Base-by-base conservation (phyloP, 2,797 vertebrate species). In the Enteromius argenteus region DNA sequence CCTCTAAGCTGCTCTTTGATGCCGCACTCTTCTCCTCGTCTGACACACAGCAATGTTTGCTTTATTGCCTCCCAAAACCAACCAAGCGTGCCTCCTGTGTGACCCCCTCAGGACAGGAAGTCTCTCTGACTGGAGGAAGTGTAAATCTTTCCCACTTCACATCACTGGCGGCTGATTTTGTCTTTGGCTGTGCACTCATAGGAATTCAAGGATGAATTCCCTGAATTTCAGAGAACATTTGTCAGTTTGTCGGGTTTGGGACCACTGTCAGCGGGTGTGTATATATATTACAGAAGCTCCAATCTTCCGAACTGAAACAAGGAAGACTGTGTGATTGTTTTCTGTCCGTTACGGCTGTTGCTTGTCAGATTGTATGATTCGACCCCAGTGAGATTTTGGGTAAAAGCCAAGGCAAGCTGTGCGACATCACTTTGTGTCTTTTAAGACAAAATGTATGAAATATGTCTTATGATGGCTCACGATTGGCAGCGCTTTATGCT, bases 71-170 rank as follows among this genome's bases (percentile, higher is more conserved):
- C 74, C 75, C 21, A 60, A 71, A 84, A 69, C 23, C 82, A 84
- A 30, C 74, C 66, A 56, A 84, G 74, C 74, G 51, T 84, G 14
- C 80, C 32, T 58, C 82, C 23, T 60, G 42, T 84, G 64, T 77
- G 74, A 78, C 82, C 74, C 80, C 82, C 82, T 76, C 51, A 84
- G 82, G 82, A 67, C 37, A 60, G 82, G 74, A 84, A 84, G 82
- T 78, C 64, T 69, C 66, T 78, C 37, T 69, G 49, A 77, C 82
- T 78, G 74, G 66, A 78, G 74, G 74, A 84, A 78, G 82, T 78
- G 51, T 78, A 78, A 78, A 78, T 84, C 82, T 78, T 58, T 21
- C 74, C 64, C 62, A 53, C 60, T 77, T 71, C 75, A 71, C 51
- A 84, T 78, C 74, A 78, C 81, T 76, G 15, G 4, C 15, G 17